Percentiles rank a stretch among this genome's conserved stretches.
Conservation (phyloP, 2,797 vertebrate genomes). For the Clarias platycephalus region DNA sequence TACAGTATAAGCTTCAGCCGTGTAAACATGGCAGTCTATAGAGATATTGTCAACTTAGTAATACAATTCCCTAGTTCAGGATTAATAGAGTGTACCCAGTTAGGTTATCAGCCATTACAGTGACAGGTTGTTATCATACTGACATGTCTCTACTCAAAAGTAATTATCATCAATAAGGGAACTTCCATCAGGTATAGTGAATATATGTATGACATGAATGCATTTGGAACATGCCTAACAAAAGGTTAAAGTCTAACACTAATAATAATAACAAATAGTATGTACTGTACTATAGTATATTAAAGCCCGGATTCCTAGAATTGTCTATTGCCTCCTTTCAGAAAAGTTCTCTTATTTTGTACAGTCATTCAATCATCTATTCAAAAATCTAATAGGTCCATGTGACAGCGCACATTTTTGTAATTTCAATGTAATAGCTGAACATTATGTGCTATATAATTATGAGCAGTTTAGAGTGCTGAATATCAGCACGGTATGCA, state of each 20-base stretch:
- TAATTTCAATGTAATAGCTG: not conserved
- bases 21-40: constrained; percentile 45
- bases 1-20: constrained; percentile 11
- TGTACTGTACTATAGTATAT: too few relatives aligned
- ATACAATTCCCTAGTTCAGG: not conserved
- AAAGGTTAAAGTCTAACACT: not conserved
- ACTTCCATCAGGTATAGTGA: not conserved
- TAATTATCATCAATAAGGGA: constrained; percentile 10
- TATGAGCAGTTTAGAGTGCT: constrained; percentile 16
- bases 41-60: constrained; percentile 33
- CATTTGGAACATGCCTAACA: not conserved
- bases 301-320: not conserved
- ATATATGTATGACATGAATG: not conserved
- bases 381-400: constrained; percentile 4
- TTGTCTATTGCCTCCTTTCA: not conserved
- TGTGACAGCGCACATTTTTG: constrained; percentile 9
- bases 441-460: constrained; percentile 4
- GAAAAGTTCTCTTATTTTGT: not conserved
- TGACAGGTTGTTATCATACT: constrained; percentile 41
- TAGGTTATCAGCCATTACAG: constrained; percentile 48
- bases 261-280: not conserved
- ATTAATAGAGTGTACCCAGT: constrained; percentile 48
- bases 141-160: constrained; percentile 17
- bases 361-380: not conserved
- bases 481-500: constrained; percentile 14